A percentile compares a stretch with the other conserved stretches of the same genome.
Conservation (phyloP, 2,797 vertebrate species). For the Urosaurus nigricauda region DNA sequence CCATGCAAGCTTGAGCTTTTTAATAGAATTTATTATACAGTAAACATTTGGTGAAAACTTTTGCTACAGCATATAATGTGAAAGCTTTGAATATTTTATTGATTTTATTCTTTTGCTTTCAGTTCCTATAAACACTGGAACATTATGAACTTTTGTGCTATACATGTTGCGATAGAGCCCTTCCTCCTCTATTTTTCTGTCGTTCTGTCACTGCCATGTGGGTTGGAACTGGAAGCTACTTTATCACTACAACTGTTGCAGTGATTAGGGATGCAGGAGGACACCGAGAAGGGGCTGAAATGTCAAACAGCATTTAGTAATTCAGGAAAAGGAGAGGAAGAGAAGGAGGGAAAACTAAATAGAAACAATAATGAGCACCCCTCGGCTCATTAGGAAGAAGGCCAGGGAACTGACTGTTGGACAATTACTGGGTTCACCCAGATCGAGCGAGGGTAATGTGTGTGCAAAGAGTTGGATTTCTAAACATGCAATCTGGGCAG, state of each 20-base stretch:
- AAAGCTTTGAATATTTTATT: slow-evolving; percentile 77
- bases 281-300: background rate
- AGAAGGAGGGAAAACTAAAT: slow-evolving; percentile 33
- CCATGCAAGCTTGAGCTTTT: slow-evolving; percentile 63
- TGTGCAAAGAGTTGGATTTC: background rate
- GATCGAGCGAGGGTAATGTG: background rate
- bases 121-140: slow-evolving; percentile 60
- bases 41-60: slow-evolving; percentile 76
- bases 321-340: slow-evolving; percentile 18
- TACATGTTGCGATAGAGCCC: background rate
- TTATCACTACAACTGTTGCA: background rate
- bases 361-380: background rate
- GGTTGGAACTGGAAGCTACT: slow-evolving; percentile 41
- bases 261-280: slow-evolving; percentile 5
- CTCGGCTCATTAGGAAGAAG: background rate
- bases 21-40: slow-evolving; percentile 76
- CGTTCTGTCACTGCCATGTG: slow-evolving; percentile 45
- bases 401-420: background rate
- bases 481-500: background rate
- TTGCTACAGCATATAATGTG: slow-evolving; percentile 67
- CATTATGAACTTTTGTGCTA: slow-evolving; percentile 64
- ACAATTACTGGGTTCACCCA: background rate
- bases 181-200: slow-evolving; percentile 37
- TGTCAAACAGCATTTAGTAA: slow-evolving; percentile 19
- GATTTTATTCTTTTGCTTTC: slow-evolving; percentile 72